phyloP scores from a whole-genome alignment of 2,888 invertebrate species.

The Troilus luridus region DNA sequence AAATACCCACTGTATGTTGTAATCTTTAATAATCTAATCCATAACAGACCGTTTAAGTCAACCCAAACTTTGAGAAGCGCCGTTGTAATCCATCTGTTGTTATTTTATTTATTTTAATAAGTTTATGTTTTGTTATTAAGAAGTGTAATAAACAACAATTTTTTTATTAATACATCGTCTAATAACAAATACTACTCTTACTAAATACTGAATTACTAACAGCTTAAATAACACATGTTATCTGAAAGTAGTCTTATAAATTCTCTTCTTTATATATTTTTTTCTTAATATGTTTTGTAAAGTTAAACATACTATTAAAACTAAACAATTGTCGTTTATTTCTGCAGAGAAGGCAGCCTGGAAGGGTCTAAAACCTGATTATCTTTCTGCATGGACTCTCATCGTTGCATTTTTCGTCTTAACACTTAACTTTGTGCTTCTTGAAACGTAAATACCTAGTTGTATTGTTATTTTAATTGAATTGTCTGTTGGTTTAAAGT shows the following conservation, averaged over 20 bases:
- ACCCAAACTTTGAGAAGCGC: background rate
- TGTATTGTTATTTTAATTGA: slow-evolving; percentile 28
- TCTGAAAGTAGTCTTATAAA: background rate
- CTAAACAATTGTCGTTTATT: slow-evolving; percentile 57
- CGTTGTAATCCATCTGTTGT: background rate
- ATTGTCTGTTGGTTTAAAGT: background rate
- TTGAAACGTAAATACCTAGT: slow-evolving; percentile 79
- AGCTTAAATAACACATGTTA: background rate
- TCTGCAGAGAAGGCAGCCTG: slow-evolving; percentile 80
- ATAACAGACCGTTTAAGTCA: background rate
- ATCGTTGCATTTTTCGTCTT: slow-evolving; percentile 86
- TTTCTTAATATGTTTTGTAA: background rate
- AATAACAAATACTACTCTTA: background rate
- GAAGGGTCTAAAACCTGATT: slow-evolving; percentile 80
- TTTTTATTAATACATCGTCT: no score
- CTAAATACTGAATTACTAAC: background rate
- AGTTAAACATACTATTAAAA: slow-evolving; percentile 54
- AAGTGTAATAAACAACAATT: background rate
- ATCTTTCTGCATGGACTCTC: slow-evolving; percentile 83
- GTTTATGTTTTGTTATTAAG: background rate
- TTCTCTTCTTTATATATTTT: slow-evolving; percentile 39
- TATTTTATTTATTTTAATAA: background rate
- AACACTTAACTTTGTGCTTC: slow-evolving; percentile 88
- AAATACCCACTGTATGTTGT: no score
- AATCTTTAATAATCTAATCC: no score